These are phyloP conservation scores for Heliconius eleuchia DNA, from an alignment of 1,140 invertebrate genomes.

Conservation along the genomic window DNA sequence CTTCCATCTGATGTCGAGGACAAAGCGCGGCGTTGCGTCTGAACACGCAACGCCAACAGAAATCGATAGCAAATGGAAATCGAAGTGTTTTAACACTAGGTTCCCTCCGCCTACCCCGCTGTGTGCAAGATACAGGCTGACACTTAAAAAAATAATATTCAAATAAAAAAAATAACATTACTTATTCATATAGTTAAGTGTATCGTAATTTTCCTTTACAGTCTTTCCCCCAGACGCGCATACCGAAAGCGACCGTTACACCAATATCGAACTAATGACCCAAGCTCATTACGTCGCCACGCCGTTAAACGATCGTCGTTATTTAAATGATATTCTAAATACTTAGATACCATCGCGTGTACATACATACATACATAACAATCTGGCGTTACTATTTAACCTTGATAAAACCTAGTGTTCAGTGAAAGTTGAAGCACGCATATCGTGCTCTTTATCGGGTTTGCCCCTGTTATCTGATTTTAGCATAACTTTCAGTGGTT, in stretches of 20 bases:
- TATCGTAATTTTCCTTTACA: not conserved
- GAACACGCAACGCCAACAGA: too few relatives aligned
- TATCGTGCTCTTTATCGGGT: slow-evolving; percentile 26
- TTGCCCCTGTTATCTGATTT: slow-evolving; percentile 28
- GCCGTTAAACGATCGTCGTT: slow-evolving; percentile 7
- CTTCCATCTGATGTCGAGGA: too few relatives aligned
- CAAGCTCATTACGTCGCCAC: slow-evolving; percentile 1
- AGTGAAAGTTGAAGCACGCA: slow-evolving; percentile 29
- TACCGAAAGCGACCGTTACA: not conserved
- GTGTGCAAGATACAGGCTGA: too few relatives aligned
- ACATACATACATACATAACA: slow-evolving; percentile 4
- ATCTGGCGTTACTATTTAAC: slow-evolving; percentile 15
- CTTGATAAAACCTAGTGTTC: slow-evolving; percentile 23
- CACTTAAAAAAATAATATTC: too few relatives aligned
- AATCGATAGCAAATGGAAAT: too few relatives aligned
- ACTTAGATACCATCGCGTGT: not conserved
- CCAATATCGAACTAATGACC: slow-evolving; percentile 5
- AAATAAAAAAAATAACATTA: not conserved
- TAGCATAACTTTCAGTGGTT: slow-evolving; percentile 25
- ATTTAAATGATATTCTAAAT: slow-evolving; percentile 12
- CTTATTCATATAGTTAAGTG: not conserved
- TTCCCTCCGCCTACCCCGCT: too few relatives aligned
- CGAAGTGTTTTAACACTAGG: too few relatives aligned
- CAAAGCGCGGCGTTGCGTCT: too few relatives aligned
- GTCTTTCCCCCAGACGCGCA: not conserved